Evolutionary conservation across 2,797 vertebrate genomes (phyloP).

Genomic region (Stomatorhinus walkeri): DNA sequence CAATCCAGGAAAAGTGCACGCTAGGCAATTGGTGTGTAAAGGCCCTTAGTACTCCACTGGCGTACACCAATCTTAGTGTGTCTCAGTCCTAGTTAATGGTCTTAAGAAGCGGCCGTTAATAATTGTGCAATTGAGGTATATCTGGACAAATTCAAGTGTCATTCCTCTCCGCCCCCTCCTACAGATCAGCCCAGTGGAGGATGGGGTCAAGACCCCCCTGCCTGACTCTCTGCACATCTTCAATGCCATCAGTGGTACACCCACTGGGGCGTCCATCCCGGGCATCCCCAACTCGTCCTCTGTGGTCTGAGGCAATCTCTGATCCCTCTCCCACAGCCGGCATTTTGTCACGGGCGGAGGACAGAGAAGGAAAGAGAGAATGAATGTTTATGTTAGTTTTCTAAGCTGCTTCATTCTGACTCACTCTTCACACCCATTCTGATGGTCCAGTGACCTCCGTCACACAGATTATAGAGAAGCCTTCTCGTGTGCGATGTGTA

Average conservation of each 20-base stretch:
- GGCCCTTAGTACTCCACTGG: not conserved
- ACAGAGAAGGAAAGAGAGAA: not conserved
- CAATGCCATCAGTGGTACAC: slow-evolving; percentile 90
- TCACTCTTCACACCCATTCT: not conserved
- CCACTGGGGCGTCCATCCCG: slow-evolving; percentile 71
- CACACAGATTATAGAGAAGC: not conserved
- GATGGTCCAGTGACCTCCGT: not conserved
- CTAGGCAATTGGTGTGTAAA: not conserved
- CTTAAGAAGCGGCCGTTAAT: not conserved
- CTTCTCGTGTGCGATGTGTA: no score
- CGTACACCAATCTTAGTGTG: not conserved
- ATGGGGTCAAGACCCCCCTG: slow-evolving; percentile 66
- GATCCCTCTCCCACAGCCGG: slow-evolving; percentile 18
- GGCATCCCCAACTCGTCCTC: slow-evolving; percentile 74
- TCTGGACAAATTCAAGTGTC: not conserved
- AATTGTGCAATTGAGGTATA: not conserved
- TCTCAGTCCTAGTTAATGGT: not conserved
- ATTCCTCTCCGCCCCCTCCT: slow-evolving; percentile 15
- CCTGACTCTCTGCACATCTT: slow-evolving; percentile 89
- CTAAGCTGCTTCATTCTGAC: not conserved
- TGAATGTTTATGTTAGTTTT: not conserved
- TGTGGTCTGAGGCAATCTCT: slow-evolving; percentile 59
- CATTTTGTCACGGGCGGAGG: not conserved
- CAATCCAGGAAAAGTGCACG: not conserved
- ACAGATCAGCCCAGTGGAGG: slow-evolving; percentile 79